Conservation (phyloP, 2,113 vertebrate genomes). For the Chamaea fasciata region DNA sequence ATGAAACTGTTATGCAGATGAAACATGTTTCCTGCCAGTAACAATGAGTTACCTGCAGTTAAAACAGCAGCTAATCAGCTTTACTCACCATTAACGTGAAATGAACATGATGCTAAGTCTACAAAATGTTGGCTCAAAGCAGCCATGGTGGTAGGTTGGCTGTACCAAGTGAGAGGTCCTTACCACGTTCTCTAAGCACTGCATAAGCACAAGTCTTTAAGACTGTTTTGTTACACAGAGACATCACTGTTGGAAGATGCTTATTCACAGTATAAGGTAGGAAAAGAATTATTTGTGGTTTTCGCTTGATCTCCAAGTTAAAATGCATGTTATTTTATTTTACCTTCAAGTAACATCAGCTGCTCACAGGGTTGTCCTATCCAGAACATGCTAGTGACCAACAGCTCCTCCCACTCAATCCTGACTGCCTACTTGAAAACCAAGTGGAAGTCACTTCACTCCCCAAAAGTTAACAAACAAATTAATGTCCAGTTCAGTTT, state of each 20-base stretch:
- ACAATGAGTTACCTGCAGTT: slow-evolving; percentile 57
- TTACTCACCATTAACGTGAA: slow-evolving; percentile 43
- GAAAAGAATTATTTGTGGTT: background rate
- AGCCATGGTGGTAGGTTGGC: background rate
- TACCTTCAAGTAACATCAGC: background rate
- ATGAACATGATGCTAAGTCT: background rate
- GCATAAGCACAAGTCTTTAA: background rate
- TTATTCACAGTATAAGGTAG: background rate
- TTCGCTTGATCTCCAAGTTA: background rate
- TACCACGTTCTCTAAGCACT: background rate
- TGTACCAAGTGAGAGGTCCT: background rate
- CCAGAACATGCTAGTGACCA: background rate
- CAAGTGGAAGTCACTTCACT: background rate
- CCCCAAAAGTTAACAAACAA: background rate
- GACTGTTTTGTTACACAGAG: background rate
- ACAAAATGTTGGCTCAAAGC: background rate
- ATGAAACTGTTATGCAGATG: slow-evolving; percentile 54
- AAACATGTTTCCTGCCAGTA: slow-evolving; percentile 60
- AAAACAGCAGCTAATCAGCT: slow-evolving; percentile 62
- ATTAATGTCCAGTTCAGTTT: background rate
- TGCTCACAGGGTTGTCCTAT: background rate
- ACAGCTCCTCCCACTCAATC: background rate
- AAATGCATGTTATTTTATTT: background rate
- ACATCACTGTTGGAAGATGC: background rate
- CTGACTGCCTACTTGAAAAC: background rate